Conservation (phyloP, 92 coral and sea anemone species). For the Muricea muricata region DNA sequence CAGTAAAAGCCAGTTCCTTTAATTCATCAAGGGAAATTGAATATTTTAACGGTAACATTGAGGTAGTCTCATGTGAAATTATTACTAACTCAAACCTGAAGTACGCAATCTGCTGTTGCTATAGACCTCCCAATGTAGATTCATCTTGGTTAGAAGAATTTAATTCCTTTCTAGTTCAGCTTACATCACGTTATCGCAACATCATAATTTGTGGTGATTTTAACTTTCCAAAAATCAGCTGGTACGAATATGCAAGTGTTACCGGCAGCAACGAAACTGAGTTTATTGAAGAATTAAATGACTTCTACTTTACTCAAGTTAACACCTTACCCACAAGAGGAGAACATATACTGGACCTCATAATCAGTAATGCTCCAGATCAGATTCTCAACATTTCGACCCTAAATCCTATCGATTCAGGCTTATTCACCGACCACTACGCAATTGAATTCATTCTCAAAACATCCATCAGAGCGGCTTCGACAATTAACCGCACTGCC, state of each 20-base stretch:
- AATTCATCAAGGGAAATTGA: conserved; percentile 42
- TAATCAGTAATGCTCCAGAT: conserved; percentile 54
- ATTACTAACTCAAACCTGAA: conserved; percentile 3
- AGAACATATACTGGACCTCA: conserved; percentile 18
- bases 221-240: conserved; percentile 34
- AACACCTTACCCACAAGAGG: conserved; percentile 42
- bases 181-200: background rate
- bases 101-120: conserved; percentile 6
- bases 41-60: background rate
- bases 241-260: conserved; percentile 23
- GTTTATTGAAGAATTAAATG: conserved; percentile 39
- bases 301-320: conserved; percentile 13
- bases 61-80: conserved; percentile 24
- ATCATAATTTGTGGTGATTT: conserved; percentile 22
- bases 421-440: conserved; percentile 64
- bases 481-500: background rate
- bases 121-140: background rate
- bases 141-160: background rate
- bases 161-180: background rate
- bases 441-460: conserved; percentile 1
- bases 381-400: conserved; percentile 31
- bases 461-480: background rate
- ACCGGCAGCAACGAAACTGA: conserved; percentile 28
- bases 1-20: conserved; percentile 48
- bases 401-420: conserved; percentile 39